phyloP scores from a whole-genome alignment of 2,797 vertebrate genomes.

The Champsocephalus esox region DNA sequence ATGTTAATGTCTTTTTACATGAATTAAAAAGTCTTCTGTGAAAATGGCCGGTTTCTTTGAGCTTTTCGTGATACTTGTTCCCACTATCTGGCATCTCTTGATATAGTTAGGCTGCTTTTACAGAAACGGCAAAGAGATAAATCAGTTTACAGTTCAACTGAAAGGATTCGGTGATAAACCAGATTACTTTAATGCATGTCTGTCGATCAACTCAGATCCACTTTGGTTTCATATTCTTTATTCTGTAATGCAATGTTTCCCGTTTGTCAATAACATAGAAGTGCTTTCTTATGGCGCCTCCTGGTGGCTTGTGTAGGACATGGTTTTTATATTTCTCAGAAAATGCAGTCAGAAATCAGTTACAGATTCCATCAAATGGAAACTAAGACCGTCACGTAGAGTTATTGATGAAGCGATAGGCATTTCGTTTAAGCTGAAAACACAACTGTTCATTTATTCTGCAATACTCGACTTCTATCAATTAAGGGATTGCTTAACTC shows the following conservation, averaged over 20 bases:
- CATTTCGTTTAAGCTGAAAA: too few relatives aligned
- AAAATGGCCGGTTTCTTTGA: not conserved
- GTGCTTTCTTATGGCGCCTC: not conserved
- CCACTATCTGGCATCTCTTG: not conserved
- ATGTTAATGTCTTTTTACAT: not conserved
- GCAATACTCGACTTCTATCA: too few relatives aligned
- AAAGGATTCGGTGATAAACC: not conserved
- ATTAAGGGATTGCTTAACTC: too few relatives aligned
- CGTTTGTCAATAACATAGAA: not conserved
- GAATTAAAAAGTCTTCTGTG: not conserved
- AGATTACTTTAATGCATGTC: not conserved
- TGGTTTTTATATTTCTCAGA: too few relatives aligned
- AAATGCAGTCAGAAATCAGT: too few relatives aligned
- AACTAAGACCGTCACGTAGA: too few relatives aligned
- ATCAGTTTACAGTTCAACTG: conserved; percentile 3
- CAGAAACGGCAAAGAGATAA: not conserved
- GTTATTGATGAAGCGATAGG: too few relatives aligned
- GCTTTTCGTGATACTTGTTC: not conserved
- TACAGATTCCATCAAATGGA: too few relatives aligned
- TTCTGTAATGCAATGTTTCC: not conserved
- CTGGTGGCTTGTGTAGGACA: conserved; percentile 24
- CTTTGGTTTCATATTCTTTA: too few relatives aligned
- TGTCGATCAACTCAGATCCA: too few relatives aligned
- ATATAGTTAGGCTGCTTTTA: not conserved
- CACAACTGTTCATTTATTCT: too few relatives aligned